These are phyloP conservation scores for Trigoniulus corallinus DNA, from an alignment of 1,140 invertebrate species.

Conservation along the genomic window DNA sequence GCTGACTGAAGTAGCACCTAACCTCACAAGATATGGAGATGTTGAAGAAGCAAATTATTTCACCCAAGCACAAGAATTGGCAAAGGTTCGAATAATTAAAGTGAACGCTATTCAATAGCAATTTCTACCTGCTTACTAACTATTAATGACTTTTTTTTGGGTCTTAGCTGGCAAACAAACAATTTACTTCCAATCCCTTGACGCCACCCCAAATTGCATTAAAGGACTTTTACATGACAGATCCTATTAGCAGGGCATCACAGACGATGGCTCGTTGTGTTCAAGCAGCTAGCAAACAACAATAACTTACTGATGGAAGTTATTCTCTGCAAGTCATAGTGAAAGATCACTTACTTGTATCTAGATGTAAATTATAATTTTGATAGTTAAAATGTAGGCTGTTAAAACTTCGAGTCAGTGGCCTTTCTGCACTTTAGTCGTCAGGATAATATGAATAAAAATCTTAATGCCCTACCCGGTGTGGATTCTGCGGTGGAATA, in stretches of 20 bases:
- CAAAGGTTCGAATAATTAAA: conserved; percentile 44
- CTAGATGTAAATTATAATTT: too few species aligned
- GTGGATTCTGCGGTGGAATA: too few species aligned
- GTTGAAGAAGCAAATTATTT: conserved; percentile 71
- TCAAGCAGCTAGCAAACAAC: conserved; percentile 66
- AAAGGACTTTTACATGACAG: conserved; percentile 97
- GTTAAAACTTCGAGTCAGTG: too few species aligned
- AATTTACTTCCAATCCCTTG: conserved; percentile 41
- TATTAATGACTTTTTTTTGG: conserved; percentile 14
- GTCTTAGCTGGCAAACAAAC: conserved; percentile 36
- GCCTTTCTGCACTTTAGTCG: too few species aligned
- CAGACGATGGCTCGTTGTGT: conserved; percentile 98
- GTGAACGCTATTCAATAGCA: neutral
- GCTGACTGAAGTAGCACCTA: conserved; percentile 70
- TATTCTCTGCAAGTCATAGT: too few species aligned
- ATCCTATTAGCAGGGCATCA: conserved; percentile 87
- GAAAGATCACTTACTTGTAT: too few species aligned
- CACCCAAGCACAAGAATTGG: conserved; percentile 48
- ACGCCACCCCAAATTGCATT: conserved; percentile 62
- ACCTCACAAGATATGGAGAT: conserved; percentile 64
- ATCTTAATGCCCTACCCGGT: too few species aligned
- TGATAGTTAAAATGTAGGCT: too few species aligned
- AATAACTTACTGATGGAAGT: too few species aligned
- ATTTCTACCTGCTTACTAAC: neutral
- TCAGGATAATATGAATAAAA: too few species aligned